A percentile compares a stretch with the other conserved stretches of the same genome.
Conservation (phyloP, 1,140 invertebrate genomes). For the Lepeophtheirus salmonis region DNA sequence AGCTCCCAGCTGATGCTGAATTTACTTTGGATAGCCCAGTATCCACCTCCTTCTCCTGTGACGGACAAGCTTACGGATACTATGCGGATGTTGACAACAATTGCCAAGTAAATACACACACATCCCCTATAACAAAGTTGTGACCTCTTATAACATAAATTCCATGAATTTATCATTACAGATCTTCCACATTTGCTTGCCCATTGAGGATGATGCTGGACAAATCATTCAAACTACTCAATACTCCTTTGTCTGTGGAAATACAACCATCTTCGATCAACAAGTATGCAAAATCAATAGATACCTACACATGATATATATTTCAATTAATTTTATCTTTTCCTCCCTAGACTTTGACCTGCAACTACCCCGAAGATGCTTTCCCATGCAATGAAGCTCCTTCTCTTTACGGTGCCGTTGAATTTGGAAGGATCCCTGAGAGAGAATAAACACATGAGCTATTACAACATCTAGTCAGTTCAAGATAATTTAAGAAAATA, state of each 20-base stretch:
- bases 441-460: too few relatives aligned
- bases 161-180: too few relatives aligned
- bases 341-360: constrained; percentile 26
- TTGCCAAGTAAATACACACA: too few relatives aligned
- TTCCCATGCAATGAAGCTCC: constrained; percentile 24
- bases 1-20: constrained; percentile 22
- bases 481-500: too few relatives aligned
- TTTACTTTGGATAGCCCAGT: constrained; percentile 18
- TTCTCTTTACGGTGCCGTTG: constrained; percentile 20
- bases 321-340: too few relatives aligned
- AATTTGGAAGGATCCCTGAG: too few relatives aligned
- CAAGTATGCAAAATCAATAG: too few relatives aligned
- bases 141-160: too few relatives aligned
- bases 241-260: constrained; percentile 26
- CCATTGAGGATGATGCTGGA: constrained; percentile 30
- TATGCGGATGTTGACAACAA: constrained; percentile 69
- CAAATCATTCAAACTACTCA: constrained; percentile 31
- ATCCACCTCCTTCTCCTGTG: constrained; percentile 28
- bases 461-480: too few relatives aligned
- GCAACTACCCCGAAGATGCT: constrained; percentile 24
- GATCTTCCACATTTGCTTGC: constrained; percentile 25
- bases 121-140: not conserved
- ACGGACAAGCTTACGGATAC: constrained; percentile 53
- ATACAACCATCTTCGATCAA: constrained; percentile 27
- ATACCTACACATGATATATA: too few relatives aligned